These are phyloP conservation scores for Nanorana parkeri DNA, from an alignment of 2,113 vertebrate species.

Conservation along the genomic window DNA sequence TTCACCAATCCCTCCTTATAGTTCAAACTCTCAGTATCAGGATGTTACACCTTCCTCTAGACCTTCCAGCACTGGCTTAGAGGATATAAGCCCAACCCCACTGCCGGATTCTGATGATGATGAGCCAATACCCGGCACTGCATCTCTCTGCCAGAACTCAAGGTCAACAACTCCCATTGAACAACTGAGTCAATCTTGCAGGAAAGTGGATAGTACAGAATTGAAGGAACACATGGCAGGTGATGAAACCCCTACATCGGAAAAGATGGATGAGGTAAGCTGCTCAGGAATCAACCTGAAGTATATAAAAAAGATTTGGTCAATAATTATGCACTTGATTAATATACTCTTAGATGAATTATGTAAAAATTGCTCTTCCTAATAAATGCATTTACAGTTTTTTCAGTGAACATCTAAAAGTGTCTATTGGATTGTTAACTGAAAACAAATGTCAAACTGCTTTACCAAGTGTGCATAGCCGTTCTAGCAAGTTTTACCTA, in stretches of 20 bases:
- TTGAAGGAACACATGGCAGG: conserved; percentile 77
- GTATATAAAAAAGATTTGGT: too few relatives aligned
- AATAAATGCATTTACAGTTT: too few relatives aligned
- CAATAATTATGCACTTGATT: too few relatives aligned
- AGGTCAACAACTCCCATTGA: conserved; percentile 64
- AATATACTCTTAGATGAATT: too few relatives aligned
- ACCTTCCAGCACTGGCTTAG: conserved; percentile 90
- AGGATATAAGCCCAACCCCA: conserved; percentile 95
- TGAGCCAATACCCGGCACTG: conserved; percentile 74
- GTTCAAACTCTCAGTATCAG: conserved; percentile 74
- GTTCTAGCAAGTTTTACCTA: too few relatives aligned
- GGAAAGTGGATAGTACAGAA: conserved; percentile 74
- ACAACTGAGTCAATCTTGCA: conserved; percentile 64
- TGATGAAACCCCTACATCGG: conserved; percentile 80
- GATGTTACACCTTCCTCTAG: conserved; percentile 78
- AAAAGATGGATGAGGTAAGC: conserved; percentile 91
- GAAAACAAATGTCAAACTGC: too few relatives aligned
- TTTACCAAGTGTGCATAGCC: too few relatives aligned
- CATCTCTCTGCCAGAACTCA: conserved; percentile 72
- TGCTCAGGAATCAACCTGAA: too few relatives aligned
- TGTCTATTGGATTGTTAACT: too few relatives aligned
- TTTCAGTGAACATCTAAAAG: too few relatives aligned
- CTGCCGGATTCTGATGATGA: conserved; percentile 94
- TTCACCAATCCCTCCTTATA: conserved; percentile 84
- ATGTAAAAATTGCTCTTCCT: too few relatives aligned